phyloP scores from a whole-genome alignment of 53 echinoderm and acorn worm genomes.

The Pentamera pediparva region DNA sequence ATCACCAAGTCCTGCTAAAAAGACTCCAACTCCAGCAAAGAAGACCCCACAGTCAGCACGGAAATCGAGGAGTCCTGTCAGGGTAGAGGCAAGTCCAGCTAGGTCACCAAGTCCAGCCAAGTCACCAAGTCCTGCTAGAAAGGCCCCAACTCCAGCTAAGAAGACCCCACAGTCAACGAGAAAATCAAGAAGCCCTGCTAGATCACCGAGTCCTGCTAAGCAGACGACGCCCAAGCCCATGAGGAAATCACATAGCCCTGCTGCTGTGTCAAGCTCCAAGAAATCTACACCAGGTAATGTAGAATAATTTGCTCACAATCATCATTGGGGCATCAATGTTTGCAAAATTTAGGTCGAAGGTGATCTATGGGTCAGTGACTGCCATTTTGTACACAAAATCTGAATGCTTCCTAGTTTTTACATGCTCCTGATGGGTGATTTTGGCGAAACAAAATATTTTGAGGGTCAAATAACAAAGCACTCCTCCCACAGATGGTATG shows the following conservation, averaged over 20 bases:
- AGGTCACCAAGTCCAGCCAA: conserved; percentile 37
- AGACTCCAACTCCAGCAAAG: conserved; percentile 37
- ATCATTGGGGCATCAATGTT: neutral
- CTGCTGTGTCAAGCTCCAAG: too few relatives aligned
- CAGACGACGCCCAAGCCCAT: neutral
- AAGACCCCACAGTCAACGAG: neutral
- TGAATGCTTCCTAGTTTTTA: too few relatives aligned
- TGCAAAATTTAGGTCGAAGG: too few relatives aligned
- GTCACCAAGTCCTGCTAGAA: neutral
- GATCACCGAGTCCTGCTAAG: neutral
- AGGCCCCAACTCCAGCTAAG: conserved; percentile 9
- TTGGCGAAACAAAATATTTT: too few relatives aligned
- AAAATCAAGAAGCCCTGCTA: neutral
- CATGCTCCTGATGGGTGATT: too few relatives aligned
- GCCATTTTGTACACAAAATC: too few relatives aligned
- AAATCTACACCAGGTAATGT: conserved; percentile 1
- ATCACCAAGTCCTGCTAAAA: conserved; percentile 18
- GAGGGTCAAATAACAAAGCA: too few relatives aligned
- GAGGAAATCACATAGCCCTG: too few relatives aligned
- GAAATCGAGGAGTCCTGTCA: neutral
- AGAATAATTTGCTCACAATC: neutral
- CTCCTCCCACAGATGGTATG: too few relatives aligned
- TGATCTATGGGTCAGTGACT: too few relatives aligned
- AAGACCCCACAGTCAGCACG: neutral
- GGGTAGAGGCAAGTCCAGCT: conserved; percentile 14